These are phyloP conservation scores for Coenonympha glycerion DNA, from an alignment of 2,888 invertebrate genomes.

Conservation along the genomic window DNA sequence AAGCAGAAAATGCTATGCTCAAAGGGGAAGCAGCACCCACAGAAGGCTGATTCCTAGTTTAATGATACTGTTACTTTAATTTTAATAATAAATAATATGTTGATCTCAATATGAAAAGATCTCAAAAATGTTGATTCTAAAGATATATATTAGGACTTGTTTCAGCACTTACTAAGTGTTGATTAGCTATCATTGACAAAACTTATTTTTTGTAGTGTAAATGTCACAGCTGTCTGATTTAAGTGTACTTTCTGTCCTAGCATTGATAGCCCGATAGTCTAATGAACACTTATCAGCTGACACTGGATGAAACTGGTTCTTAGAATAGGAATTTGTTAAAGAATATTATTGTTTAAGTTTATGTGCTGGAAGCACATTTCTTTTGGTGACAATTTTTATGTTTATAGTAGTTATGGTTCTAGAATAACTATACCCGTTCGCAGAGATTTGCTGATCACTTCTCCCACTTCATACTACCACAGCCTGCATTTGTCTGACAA, in stretches of 20 bases:
- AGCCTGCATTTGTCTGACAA: too few species aligned
- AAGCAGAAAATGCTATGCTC: slow-evolving; percentile 74
- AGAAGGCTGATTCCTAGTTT: slow-evolving; percentile 46
- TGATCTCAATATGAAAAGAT: slow-evolving; percentile 54
- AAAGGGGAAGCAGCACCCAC: slow-evolving; percentile 67
- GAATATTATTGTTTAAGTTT: slow-evolving; percentile 2
- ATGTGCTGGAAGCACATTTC: slow-evolving; percentile 13
- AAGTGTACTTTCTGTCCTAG: too few species aligned
- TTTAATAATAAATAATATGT: slow-evolving; percentile 47
- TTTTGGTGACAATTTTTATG: not conserved
- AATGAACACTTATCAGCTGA: not conserved
- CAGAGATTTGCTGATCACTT: not conserved
- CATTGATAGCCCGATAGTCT: too few species aligned
- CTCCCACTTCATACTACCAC: too few species aligned
- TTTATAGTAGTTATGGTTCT: not conserved
- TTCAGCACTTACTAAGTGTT: slow-evolving; percentile 44
- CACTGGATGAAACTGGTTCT: not conserved
- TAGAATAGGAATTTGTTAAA: not conserved
- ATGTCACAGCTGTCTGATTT: too few species aligned
- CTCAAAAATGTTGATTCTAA: slow-evolving; percentile 49
- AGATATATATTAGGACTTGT: slow-evolving; percentile 59
- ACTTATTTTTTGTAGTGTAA: too few species aligned
- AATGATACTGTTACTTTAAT: slow-evolving; percentile 37
- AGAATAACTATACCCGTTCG: too few species aligned
- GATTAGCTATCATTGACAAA: not conserved